phyloP scores from a whole-genome alignment of 2,797 vertebrate species.

The Lutjanus campechanus region DNA sequence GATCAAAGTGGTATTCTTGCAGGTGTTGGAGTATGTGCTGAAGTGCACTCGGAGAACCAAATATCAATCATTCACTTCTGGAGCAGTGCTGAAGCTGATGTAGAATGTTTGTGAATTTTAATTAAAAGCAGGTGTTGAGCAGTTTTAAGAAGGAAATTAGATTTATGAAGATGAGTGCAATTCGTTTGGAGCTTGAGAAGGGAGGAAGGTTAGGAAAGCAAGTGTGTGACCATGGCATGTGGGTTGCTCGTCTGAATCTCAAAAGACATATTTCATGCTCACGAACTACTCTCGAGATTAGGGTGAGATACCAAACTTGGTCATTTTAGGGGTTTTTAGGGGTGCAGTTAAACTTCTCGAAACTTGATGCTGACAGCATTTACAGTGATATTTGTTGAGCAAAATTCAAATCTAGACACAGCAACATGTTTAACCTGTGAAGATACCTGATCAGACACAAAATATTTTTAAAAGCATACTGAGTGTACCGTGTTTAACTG shows the following conservation, averaged over 20 bases:
- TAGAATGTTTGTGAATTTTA: neutral
- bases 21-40: conserved; percentile 42
- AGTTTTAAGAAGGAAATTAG: neutral
- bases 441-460: no score
- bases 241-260: conserved; percentile 5
- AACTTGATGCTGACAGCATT: no score
- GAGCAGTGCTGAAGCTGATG: conserved; percentile 24
- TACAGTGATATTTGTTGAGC: no score
- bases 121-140: conserved; percentile 23
- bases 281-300: neutral
- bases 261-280: conserved; percentile 3
- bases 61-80: conserved; percentile 20
- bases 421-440: no score
- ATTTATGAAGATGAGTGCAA: conserved; percentile 12
- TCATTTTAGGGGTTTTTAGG: no score
- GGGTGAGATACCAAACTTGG: no score
- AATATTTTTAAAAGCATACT: no score
- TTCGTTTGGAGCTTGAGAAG: neutral
- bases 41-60: conserved; percentile 33
- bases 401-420: no score
- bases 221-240: neutral
- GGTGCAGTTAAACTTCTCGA: no score
- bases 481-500: no score
- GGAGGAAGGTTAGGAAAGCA: neutral
- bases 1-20: conserved; percentile 53